Conservation (phyloP, 1,140 invertebrate genomes). For the Pseudomyrmex concolor region DNA sequence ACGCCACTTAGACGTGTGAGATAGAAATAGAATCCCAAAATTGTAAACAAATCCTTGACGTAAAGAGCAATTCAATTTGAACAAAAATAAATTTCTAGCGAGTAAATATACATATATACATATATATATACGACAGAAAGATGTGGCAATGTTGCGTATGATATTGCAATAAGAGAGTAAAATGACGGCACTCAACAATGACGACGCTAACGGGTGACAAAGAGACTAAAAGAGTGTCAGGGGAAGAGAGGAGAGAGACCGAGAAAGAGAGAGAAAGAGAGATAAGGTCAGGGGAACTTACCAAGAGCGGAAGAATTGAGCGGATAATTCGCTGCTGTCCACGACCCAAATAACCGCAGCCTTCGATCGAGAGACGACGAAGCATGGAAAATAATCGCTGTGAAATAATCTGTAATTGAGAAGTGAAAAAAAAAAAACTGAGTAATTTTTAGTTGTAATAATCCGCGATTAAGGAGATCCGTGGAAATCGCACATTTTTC, state of each 20-base stretch:
- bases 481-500: no score
- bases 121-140: not conserved
- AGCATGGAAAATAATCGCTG: slow-evolving; percentile 66
- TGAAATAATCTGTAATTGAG: not conserved
- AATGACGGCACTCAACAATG: not conserved
- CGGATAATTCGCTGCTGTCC: slow-evolving; percentile 68
- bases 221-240: not conserved
- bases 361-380: slow-evolving; percentile 63
- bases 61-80: no score
- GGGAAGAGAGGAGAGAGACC: not conserved
- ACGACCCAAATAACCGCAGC: slow-evolving; percentile 71
- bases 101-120: not conserved
- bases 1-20: not conserved
- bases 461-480: no score
- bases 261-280: slow-evolving; percentile 34
- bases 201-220: slow-evolving; percentile 16
- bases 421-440: not conserved
- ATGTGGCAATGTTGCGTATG: slow-evolving; percentile 13
- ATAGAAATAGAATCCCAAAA: no score
- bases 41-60: no score
- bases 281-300: slow-evolving; percentile 62
- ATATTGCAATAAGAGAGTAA: slow-evolving; percentile 24
- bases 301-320: slow-evolving; percentile 68
- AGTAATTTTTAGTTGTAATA: no score
- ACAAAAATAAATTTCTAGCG: not conserved